Conservation (phyloP, 2,888 invertebrate genomes). For the Oscheius sp. region DNA sequence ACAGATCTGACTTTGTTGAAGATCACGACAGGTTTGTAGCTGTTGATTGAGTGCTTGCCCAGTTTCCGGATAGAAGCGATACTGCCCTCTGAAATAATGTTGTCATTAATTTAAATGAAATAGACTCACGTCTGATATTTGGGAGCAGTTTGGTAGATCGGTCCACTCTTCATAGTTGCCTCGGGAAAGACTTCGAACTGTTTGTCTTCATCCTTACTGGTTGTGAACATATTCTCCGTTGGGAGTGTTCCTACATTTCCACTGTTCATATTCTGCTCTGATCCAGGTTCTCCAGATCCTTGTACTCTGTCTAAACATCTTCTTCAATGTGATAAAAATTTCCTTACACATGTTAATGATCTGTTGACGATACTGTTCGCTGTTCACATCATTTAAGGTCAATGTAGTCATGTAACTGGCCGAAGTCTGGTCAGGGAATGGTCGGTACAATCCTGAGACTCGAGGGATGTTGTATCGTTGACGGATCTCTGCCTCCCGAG, state of each 20-base stretch:
- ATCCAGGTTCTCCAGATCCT: slow-evolving; percentile 64
- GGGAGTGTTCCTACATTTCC: slow-evolving; percentile 52
- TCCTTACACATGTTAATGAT: slow-evolving; percentile 61
- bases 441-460: slow-evolving; percentile 64
- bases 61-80: slow-evolving; percentile 65
- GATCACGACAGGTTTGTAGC: slow-evolving; percentile 59
- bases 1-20: slow-evolving; percentile 51
- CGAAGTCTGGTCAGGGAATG: slow-evolving; percentile 68
- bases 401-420: slow-evolving; percentile 53
- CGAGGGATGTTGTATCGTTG: slow-evolving; percentile 62
- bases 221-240: slow-evolving; percentile 68
- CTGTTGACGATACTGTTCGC: slow-evolving; percentile 64
- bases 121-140: slow-evolving; percentile 59
- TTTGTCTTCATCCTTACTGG: slow-evolving; percentile 64
- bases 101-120: neutral
- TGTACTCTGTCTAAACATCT: slow-evolving; percentile 58
- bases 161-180: slow-evolving; percentile 63
- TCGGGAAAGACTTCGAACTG: slow-evolving; percentile 69
- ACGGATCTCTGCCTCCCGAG: slow-evolving; percentile 60
- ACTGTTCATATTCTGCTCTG: slow-evolving; percentile 53
- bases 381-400: slow-evolving; percentile 65
- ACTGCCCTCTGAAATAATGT: slow-evolving; percentile 42
- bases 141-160: slow-evolving; percentile 61
- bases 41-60: slow-evolving; percentile 61
- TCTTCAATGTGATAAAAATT: neutral